Evolutionary conservation across 2,888 invertebrate species (phyloP).

Genomic region (Phengaris alcon): DNA sequence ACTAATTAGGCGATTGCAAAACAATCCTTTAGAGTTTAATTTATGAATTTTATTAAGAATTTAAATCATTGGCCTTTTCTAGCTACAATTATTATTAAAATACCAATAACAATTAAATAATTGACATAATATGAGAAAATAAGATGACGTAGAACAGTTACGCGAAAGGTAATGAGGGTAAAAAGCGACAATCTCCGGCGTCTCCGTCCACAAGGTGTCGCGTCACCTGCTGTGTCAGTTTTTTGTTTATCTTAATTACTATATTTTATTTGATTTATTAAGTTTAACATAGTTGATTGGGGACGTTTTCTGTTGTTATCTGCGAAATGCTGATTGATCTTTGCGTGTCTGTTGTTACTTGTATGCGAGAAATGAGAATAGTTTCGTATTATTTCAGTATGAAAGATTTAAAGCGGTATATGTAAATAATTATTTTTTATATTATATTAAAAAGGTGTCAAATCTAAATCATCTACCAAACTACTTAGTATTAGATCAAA

Average conservation of each 20-base stretch:
- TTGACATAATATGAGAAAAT: not conserved
- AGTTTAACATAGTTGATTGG: slow-evolving; percentile 12
- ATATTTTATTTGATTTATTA: slow-evolving; percentile 22
- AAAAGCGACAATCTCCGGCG: slow-evolving; percentile 40
- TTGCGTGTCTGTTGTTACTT: not conserved
- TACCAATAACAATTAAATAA: not conserved
- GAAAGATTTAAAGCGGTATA: no score
- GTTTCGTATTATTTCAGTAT: no score
- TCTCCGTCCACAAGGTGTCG: slow-evolving; percentile 46
- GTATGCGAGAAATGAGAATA: no score
- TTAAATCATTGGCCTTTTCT: no score
- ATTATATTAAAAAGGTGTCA: no score
- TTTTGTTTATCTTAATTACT: slow-evolving; percentile 19
- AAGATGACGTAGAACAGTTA: slow-evolving; percentile 8
- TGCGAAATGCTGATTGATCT: not conserved
- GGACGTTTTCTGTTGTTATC: not conserved
- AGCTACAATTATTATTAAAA: no score
- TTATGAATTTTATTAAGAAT: no score
- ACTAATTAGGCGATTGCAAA: no score
- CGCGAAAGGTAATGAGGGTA: slow-evolving; percentile 16
- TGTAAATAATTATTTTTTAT: no score
- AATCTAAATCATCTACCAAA: no score
- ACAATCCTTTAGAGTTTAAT: no score
- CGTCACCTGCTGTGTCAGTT: slow-evolving; percentile 53
- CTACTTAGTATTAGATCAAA: no score